Evolutionary conservation across 2,888 invertebrate genomes (phyloP).

Genomic region (Drosophila borealis): DNA sequence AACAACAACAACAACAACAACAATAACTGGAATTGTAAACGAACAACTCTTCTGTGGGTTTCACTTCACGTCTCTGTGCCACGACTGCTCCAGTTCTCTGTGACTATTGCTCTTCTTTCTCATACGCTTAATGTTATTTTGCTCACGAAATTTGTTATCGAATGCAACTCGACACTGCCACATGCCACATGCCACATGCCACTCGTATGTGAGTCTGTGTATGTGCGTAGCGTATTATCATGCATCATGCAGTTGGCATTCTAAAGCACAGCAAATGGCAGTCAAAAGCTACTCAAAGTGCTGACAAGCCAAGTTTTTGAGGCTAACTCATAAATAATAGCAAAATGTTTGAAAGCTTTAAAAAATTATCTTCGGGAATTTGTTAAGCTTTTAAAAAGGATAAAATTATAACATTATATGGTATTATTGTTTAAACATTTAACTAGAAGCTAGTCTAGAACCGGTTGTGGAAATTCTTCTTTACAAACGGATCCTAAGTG

Average conservation of each 20-base stretch:
- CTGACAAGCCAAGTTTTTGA: constrained; percentile 36
- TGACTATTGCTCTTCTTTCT: constrained; percentile 3
- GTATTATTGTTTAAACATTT: no score
- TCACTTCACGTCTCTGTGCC: constrained; percentile 13
- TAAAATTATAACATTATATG: no score
- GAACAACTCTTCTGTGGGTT: constrained; percentile 24
- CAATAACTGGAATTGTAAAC: constrained; percentile 21
- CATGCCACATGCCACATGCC: constrained; percentile 26
- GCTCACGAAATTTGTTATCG: constrained; percentile 55
- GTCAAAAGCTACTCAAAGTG: constrained; percentile 49
- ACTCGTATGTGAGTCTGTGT: background rate
- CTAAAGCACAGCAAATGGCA: constrained; percentile 43
- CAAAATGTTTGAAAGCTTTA: background rate
- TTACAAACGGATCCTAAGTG: no score
- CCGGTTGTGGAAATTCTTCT: no score
- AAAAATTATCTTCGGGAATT: background rate
- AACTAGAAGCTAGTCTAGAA: no score
- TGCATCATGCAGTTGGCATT: constrained; percentile 33
- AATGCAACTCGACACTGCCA: constrained; percentile 48
- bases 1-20: constrained; percentile 21
- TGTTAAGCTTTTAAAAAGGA: no score
- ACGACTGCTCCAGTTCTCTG: background rate
- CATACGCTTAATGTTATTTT: constrained; percentile 50
- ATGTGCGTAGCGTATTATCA: constrained; percentile 13
- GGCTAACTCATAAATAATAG: background rate